phyloP scores from a whole-genome alignment of 2,797 vertebrate species.

The Gallirallus australis region DNA sequence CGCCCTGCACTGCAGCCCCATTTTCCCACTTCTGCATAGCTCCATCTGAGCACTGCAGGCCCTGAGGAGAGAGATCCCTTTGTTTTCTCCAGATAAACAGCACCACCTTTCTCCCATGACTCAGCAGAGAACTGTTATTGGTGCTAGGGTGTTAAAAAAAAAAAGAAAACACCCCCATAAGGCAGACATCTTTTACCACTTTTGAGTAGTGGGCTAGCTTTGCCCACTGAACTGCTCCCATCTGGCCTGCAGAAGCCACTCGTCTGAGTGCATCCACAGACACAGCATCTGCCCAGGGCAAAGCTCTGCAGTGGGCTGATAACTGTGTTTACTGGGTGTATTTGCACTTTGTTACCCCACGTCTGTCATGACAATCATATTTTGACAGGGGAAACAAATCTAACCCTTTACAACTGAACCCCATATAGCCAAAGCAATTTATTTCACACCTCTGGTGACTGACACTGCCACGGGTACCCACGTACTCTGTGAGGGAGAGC shows the following conservation, averaged over 20 bases:
- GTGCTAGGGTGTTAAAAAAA: background rate
- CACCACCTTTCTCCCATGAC: background rate
- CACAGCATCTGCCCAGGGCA: background rate
- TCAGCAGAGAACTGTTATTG: background rate
- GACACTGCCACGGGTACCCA: background rate
- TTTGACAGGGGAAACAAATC: background rate
- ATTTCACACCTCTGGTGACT: background rate
- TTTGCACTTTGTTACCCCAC: background rate
- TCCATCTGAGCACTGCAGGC: background rate
- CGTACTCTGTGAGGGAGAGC: background rate
- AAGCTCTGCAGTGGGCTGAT: background rate
- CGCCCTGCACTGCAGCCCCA: accelerated
- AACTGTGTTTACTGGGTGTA: background rate
- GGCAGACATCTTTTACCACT: background rate
- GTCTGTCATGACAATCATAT: background rate
- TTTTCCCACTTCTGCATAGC: background rate
- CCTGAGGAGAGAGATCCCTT: background rate
- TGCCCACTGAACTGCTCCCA: background rate
- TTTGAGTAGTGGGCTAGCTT: background rate
- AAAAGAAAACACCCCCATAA: background rate
- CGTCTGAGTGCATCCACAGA: background rate
- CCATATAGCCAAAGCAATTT: background rate
- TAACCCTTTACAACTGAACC: background rate
- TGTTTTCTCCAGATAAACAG: background rate
- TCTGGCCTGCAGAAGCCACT: background rate